phyloP scores from a whole-genome alignment of 2,113 vertebrate species.

The Oryzias melastigma region DNA sequence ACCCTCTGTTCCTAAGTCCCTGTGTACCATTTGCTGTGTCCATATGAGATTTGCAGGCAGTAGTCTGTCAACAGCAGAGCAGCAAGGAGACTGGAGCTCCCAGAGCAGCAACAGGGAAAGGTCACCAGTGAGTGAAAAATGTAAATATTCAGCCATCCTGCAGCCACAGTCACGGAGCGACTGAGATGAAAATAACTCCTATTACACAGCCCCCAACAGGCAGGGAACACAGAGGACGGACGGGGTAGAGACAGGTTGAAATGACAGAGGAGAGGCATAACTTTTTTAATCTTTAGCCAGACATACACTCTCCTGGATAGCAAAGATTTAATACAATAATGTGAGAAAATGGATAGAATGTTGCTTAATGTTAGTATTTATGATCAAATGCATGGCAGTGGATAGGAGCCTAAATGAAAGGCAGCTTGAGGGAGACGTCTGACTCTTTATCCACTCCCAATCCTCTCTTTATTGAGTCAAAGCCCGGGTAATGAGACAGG shows the following conservation, averaged over 20 bases:
- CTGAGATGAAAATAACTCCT: constrained; percentile 72
- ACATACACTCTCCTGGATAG: background rate
- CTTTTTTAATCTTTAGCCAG: constrained; percentile 55
- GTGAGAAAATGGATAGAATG: too few relatives aligned
- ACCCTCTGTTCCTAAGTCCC: constrained; percentile 48
- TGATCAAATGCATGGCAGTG: constrained; percentile 31
- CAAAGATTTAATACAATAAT: too few relatives aligned
- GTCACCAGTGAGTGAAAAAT: constrained; percentile 76
- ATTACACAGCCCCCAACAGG: constrained; percentile 64
- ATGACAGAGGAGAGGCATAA: constrained; percentile 54
- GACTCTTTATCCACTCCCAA: constrained; percentile 73
- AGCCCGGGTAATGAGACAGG: constrained; percentile 72
- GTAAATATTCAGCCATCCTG: constrained; percentile 73
- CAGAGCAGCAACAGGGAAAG: constrained; percentile 72
- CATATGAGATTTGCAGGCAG: constrained; percentile 73
- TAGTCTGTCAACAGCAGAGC: constrained; percentile 74
- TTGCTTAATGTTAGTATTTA: too few relatives aligned
- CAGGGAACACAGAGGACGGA: constrained; percentile 60
- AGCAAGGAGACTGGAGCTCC: constrained; percentile 71
- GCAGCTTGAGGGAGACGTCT: constrained; percentile 37
- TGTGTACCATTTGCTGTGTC: constrained; percentile 68
- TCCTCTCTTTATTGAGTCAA: constrained; percentile 75
- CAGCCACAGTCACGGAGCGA: constrained; percentile 63
- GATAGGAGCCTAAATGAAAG: constrained; percentile 26
- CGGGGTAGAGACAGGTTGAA: constrained; percentile 43